Conservation (phyloP, 2,797 vertebrate species). For the Protonibea diacanthus region DNA sequence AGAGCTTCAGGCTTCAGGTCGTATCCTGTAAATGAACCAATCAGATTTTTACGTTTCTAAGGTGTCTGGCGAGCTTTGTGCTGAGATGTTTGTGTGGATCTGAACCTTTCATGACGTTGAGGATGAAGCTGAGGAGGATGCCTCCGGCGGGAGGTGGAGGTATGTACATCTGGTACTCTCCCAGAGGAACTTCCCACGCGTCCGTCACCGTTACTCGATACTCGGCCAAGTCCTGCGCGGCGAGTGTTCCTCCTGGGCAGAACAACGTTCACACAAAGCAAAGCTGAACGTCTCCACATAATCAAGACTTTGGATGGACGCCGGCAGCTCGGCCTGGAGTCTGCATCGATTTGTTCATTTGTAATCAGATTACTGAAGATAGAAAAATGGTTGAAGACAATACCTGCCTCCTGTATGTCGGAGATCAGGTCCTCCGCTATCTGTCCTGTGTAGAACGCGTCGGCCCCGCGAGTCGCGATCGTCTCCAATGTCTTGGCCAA, state of each 20-base stretch:
- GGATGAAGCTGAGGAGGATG: slow-evolving; percentile 87
- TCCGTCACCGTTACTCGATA: slow-evolving; percentile 84
- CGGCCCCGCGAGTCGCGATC: slow-evolving; percentile 86
- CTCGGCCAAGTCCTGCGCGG: slow-evolving; percentile 84
- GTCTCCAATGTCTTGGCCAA: slow-evolving; percentile 88
- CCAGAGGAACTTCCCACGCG: slow-evolving; percentile 84
- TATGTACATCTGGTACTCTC: slow-evolving; percentile 86
- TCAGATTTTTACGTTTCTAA: no score
- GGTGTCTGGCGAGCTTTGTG: no score
- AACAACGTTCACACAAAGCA: slow-evolving; percentile 39
- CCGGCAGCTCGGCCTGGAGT: slow-evolving; percentile 20
- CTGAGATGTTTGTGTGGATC: neutral
- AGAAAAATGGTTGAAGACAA: slow-evolving; percentile 44
- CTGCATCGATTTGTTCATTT: slow-evolving; percentile 51
- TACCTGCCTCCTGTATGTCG: slow-evolving; percentile 84
- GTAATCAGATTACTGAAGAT: slow-evolving; percentile 50
- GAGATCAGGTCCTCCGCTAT: slow-evolving; percentile 81
- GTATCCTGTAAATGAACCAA: slow-evolving; percentile 84
- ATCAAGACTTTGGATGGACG: slow-evolving; percentile 49
- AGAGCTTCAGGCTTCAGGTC: slow-evolving; percentile 75
- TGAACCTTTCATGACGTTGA: slow-evolving; percentile 91
- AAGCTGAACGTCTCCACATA: slow-evolving; percentile 35
- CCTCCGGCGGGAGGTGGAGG: slow-evolving; percentile 91
- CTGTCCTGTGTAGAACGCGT: slow-evolving; percentile 89
- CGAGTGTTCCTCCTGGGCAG: slow-evolving; percentile 82